Evolutionary conservation across 2,888 invertebrate species (phyloP), one percentile per base, ranked within the genome.

Genomic region (Phytoseiulus persimilis): DNA sequence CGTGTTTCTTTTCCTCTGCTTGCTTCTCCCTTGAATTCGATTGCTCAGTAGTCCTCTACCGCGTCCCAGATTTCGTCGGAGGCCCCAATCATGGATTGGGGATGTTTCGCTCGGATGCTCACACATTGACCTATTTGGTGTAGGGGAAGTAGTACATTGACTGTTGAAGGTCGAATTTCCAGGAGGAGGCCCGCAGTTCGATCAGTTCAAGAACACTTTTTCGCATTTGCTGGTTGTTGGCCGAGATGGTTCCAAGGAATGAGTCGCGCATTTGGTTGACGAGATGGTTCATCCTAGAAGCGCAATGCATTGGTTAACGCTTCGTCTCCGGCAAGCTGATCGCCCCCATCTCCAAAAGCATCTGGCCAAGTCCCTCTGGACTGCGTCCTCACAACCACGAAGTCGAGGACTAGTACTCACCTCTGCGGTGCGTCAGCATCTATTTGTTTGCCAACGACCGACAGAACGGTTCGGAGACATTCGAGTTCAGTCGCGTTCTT

Each of bases 101-200:
- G 65, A 65, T 28, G 1, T 14, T 28, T 65, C 65, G 65, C 65
- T 65, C 65, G 65, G 14, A 65, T 65, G 65, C 65, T 6, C 65
- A 23, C 65, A 65, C 18, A 65, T 65, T 14, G 65, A n/a, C 45
- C 33, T 87, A 87, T 45, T 90, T 91, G 1, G 91, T 91, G 83
- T 91, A 91, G 23, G 92, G 92, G 90, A 91, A 92, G 90, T 97
- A 97, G 93, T 97, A 97, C 90, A 96, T 95, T 90, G 97, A 96
- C 3, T 97, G 96, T 89, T 96, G 96, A 90, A 96, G 96, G 32
- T 96, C 96, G 91, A 97, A 94, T 92, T 96, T 96, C 97, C 97
- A 97, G 93, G 96, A 95, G 0, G 96, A 96, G 0, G 97, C 97
- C 93, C 96, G 96, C 90, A 97, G 94, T 93, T 97, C 97, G 91